Evolutionary conservation across 2,113 vertebrate genomes (phyloP).

Genomic region (Monarcha castaneiventris): DNA sequence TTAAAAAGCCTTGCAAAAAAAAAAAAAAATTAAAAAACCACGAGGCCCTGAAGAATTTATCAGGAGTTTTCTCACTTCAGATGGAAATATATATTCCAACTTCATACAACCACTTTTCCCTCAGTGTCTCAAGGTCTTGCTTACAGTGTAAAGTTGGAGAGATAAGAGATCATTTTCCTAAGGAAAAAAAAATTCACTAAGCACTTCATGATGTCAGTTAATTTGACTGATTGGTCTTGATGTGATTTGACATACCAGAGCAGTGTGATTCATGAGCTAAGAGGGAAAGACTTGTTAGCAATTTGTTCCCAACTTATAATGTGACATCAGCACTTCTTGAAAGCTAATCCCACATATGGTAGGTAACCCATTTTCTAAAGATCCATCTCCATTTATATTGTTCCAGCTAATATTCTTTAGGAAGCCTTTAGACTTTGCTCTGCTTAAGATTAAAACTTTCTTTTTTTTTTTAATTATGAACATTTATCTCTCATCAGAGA

Average conservation of each 20-base stretch:
- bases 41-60: neutral
- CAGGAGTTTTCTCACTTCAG: neutral
- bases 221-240: conserved; percentile 35
- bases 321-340: conserved; percentile 15
- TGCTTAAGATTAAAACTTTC: conserved; percentile 31
- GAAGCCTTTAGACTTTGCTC: conserved; percentile 20
- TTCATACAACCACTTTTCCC: neutral
- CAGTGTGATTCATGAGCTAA: conserved; percentile 26
- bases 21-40: neutral
- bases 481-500: conserved; percentile 61
- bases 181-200: neutral
- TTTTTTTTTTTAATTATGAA: neutral
- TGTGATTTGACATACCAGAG: conserved; percentile 32
- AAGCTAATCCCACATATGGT: neutral
- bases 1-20: neutral
- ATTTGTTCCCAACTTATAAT: conserved; percentile 31
- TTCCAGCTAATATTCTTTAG: conserved; percentile 36
- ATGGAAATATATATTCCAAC: neutral
- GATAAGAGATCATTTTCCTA: neutral
- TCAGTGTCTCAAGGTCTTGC: neutral
- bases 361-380: conserved; percentile 5
- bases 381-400: conserved; percentile 34
- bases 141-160: neutral
- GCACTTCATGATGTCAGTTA: neutral
- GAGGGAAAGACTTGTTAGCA: neutral